Conservation (phyloP, 1,140 invertebrate species). For the Orchestia grillus region DNA sequence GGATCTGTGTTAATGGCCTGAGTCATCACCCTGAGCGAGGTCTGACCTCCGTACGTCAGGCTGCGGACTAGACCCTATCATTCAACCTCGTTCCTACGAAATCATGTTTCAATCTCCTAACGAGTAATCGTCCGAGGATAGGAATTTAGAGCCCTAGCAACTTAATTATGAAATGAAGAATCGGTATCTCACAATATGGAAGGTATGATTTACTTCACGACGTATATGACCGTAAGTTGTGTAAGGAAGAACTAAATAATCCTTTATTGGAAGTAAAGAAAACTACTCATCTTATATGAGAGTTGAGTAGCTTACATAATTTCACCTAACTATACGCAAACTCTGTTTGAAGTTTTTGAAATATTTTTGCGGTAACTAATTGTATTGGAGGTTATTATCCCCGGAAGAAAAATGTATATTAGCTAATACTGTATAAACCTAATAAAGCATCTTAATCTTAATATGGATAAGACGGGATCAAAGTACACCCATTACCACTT, state of each 20-base stretch:
- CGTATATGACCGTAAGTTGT: no score
- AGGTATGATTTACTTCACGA: no score
- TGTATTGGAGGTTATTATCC: no score
- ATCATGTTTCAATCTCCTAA: neutral
- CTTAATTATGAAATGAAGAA: neutral
- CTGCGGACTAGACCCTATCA: neutral
- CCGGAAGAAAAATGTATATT: no score
- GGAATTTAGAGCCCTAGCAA: neutral
- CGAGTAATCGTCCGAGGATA: neutral
- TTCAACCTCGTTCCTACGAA: neutral
- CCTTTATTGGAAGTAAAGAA: no score
- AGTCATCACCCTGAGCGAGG: neutral
- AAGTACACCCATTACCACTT: neutral
- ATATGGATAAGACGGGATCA: neutral
- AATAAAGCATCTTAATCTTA: neutral
- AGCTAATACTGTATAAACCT: no score
- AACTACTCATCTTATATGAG: no score
- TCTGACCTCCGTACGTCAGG: neutral
- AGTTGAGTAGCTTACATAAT: no score
- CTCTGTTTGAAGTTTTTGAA: no score
- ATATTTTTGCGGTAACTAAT: no score
- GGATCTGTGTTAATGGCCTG: neutral
- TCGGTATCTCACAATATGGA: neutral
- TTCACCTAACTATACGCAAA: no score
- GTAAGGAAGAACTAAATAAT: no score